A percentile compares a stretch with the other conserved stretches of the same genome.
Conservation (phyloP, 2,113 vertebrate genomes). For the Ramphastos sulfuratus region DNA sequence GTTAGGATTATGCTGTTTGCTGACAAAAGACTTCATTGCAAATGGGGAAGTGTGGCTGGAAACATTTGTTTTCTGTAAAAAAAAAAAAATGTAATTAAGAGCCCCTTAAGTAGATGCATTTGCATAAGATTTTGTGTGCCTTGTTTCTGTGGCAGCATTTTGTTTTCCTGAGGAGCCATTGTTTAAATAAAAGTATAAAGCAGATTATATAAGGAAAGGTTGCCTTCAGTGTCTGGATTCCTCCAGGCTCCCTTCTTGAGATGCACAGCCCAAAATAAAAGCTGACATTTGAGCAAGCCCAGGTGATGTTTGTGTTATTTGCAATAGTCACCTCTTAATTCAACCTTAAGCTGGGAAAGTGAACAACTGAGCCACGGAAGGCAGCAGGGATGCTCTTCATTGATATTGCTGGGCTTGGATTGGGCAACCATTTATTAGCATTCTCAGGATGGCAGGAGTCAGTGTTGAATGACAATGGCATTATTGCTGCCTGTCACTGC, state of each 20-base stretch:
- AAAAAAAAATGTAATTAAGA: neutral
- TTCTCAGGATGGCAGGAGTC: neutral
- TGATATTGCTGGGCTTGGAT: neutral
- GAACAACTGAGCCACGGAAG: neutral
- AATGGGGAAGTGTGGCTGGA: neutral
- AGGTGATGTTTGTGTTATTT: neutral
- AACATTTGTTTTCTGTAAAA: neutral
- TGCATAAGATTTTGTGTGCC: neutral
- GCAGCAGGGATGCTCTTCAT: neutral
- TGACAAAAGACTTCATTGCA: neutral
- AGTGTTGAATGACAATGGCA: neutral
- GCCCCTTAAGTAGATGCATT: neutral
- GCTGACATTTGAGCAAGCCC: constrained; percentile 18
- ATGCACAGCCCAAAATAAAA: neutral
- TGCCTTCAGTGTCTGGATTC: constrained; percentile 30
- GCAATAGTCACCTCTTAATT: neutral
- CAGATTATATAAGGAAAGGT: neutral
- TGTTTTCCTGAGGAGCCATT: neutral
- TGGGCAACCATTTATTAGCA: neutral
- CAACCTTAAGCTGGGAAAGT: neutral
- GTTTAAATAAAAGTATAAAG: neutral
- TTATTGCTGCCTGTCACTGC: neutral
- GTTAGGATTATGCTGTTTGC: neutral
- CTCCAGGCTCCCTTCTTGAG: constrained; percentile 14
- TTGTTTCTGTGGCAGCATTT: neutral